Evolutionary conservation across 2,888 invertebrate species (phyloP).

Genomic region (Plemyria rubiginata): DNA sequence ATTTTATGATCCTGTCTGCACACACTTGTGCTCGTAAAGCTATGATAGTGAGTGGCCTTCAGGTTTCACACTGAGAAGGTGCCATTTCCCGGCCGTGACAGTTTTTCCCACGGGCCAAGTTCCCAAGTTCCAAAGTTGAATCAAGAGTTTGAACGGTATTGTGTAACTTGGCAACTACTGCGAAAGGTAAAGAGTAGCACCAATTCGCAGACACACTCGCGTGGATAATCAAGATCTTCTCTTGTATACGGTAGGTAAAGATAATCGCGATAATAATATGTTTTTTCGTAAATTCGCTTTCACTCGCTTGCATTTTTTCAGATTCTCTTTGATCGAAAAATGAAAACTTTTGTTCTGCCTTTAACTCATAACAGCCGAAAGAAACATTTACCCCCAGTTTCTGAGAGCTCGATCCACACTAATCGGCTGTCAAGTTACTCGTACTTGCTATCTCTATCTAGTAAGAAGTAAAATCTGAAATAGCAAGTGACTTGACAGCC

Average conservation of each 20-base stretch:
- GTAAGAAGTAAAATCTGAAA: too few species aligned
- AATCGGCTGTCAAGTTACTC: too few species aligned
- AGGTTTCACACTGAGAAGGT: conserved; percentile 46
- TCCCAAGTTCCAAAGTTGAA: conserved; percentile 16
- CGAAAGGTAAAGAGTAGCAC: conserved; percentile 64
- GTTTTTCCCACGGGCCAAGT: conserved; percentile 60
- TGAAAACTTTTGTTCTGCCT: too few species aligned
- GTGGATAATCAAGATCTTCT: conserved; percentile 26
- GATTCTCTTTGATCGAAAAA: not conserved
- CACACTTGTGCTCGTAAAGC: not conserved
- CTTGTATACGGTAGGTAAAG: conserved; percentile 25
- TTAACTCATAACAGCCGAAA: too few species aligned
- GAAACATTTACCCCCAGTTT: too few species aligned
- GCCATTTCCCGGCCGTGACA: conserved; percentile 55
- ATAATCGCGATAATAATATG: conserved; percentile 33
- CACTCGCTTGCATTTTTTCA: conserved; percentile 20
- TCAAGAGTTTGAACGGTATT: conserved; percentile 47
- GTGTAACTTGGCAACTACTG: conserved; percentile 65
- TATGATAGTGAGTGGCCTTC: conserved; percentile 7
- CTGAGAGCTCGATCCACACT: too few species aligned
- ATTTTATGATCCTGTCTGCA: too few species aligned
- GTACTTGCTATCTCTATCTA: too few species aligned
- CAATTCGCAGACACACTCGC: conserved; percentile 45
- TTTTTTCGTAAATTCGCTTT: conserved; percentile 39
- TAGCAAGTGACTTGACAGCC: too few species aligned